Base-by-base conservation (phyloP, 2,888 invertebrate genomes). In the Nephrotoma appendiculata region DNA sequence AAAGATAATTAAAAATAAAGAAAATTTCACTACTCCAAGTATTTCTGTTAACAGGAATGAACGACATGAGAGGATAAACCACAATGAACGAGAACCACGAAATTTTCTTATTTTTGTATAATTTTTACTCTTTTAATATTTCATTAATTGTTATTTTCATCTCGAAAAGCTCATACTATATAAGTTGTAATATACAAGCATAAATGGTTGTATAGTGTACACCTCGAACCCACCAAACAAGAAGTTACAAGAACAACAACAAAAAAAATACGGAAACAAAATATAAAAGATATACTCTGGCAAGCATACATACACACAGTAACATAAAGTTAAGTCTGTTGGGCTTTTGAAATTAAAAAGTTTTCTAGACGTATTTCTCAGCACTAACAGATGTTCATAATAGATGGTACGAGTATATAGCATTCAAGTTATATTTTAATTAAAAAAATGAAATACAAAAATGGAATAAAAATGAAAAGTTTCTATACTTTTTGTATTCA, bases 251-350 rank as follows among this genome's bases (percentile, higher is more conserved):
- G 2, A 31, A 31, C 71, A 31, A 71, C 31, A 19, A 71, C 15
- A 71, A 71, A 71, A 71, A 31, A 71, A 6, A 31, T 31, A 31
- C 2, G 31, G 31, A 2, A 31, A 31, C 71, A 11, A 71, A 71
- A 71, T 71, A 31, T 31, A 31, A 31, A 31, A 31, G 31, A 71
- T 71, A 71, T 71, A 71, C 11, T 44, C 43, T 48, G 31, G 7
- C 31, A 31, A 31, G 45, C 19, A 12, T 45, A 42, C 42, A 15
- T 31, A 86, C 9, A 44, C 19, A 19, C 12, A 1, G 1, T 19
- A 86, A 86, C 31, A 42, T 44, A 44, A 86, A 86, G 45, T 83
- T 44, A 83, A 86, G 71, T 71, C 71, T 71, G 71, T 71, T 71
- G 71, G 71, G 71, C 71, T 71, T 71, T 71, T 71, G 31, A 71